Base-by-base conservation (phyloP, 2,797 vertebrate genomes). In the Cirrhinus molitorella region DNA sequence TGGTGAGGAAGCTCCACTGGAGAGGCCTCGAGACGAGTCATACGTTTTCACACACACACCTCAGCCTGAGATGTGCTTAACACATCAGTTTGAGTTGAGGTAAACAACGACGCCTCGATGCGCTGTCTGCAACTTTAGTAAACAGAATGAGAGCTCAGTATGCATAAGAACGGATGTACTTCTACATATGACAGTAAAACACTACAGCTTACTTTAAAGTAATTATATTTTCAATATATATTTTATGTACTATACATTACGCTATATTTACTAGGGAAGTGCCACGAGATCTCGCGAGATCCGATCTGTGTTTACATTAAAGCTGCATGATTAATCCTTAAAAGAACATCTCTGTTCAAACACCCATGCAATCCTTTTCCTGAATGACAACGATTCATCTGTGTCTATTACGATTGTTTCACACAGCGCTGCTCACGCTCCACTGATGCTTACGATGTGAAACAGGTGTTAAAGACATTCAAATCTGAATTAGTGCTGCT, bases 1-100 rank as follows among this genome's bases (percentile, higher is more conserved):
- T 51, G 66, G 87, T 81, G 68, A 89, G 87, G 89, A 90, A 89
- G 84, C 87, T 80, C 84, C 74, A 85, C 85, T 87, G 86, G 85
- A 88, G 83, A 87, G 81, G 72, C 72, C 57, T 72, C 37, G 16
- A 59, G 81, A 85, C 67, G 7, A 61, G 78, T 79, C 83, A 79
- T 73, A 72, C 51, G 55, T 67, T 79, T 82, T 79, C 79, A 47
- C 75, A 65, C 81, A 72, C 77, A 71, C 73, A 31, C 59, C 25
- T 31, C 63, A 17, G 72, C 57, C 67, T 73, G 23, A 79, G 82
- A 84, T 85, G 71, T 72, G 71, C 63, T 81, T 74, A 31, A 74
- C 43, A 23, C 23, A 14, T 66, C 34, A 40, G 25, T 80, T 80
- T 83, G 28, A 31, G 17, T 25, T 63, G 34, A 79, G 71, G 61